Conservation (phyloP, 23 tunicate species). For the Botrylloides violaceus region DNA sequence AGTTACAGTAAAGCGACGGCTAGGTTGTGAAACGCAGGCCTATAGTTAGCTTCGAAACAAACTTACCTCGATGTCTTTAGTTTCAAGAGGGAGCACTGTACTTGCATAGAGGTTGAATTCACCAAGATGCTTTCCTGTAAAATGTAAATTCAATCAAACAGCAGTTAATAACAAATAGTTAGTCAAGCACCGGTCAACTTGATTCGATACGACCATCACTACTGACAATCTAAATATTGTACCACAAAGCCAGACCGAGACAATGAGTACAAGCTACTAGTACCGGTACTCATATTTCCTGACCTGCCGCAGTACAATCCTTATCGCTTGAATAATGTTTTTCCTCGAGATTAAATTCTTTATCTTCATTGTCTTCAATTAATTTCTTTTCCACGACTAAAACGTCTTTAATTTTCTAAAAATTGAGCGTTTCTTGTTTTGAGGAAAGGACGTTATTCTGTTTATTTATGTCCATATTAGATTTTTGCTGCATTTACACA, state of each 20-base stretch:
- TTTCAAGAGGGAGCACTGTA: constrained; percentile 71
- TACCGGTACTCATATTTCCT: no score
- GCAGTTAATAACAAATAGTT: not conserved
- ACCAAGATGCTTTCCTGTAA: constrained; percentile 56
- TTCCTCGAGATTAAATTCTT: constrained; percentile 65
- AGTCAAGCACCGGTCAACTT: not conserved
- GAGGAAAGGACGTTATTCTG: no score
- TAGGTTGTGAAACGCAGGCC: no score
- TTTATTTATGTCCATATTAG: no score
- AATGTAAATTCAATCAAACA: not conserved
- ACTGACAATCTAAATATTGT: no score
- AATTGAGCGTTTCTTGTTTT: no score
- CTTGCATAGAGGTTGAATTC: constrained; percentile 75
- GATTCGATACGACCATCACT: no score
- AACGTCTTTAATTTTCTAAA: constrained; percentile 36
- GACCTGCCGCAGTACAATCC: constrained; percentile 86
- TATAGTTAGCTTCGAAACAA: no score
- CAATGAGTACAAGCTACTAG: no score
- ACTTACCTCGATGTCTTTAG: constrained; percentile 76
- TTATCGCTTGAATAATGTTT: constrained; percentile 58
- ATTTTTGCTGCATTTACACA: no score
- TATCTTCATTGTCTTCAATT: constrained; percentile 87
- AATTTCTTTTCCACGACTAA: constrained; percentile 45
- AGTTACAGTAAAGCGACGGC: no score
- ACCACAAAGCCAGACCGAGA: no score